Percentiles rank a stretch among this genome's conserved stretches.
These are phyloP conservation scores for Camponotus floridanus DNA, from an alignment of 1,140 invertebrate genomes.

Conservation along the genomic window DNA sequence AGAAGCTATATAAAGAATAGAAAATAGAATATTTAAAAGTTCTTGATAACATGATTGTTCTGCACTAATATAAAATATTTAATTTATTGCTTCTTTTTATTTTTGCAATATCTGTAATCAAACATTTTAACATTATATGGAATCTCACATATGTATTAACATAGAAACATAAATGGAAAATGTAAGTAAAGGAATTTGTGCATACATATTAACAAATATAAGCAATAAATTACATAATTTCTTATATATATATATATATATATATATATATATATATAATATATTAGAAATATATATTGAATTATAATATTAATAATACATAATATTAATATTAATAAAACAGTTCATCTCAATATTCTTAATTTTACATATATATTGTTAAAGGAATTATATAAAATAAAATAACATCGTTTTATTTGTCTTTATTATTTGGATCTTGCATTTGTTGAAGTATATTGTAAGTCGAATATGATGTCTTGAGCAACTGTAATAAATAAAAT, in stretches of 20 bases:
- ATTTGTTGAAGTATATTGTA: slow-evolving; percentile 27
- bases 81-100: slow-evolving; percentile 16
- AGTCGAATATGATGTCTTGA: slow-evolving; percentile 62
- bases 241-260: too few species aligned
- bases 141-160: neutral
- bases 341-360: too few species aligned
- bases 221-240: neutral
- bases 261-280: too few species aligned
- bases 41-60: neutral
- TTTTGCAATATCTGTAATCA: neutral
- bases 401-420: neutral
- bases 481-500: slow-evolving; percentile 33
- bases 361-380: neutral
- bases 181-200: neutral
- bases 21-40: neutral
- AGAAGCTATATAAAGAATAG: neutral
- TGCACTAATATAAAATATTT: neutral
- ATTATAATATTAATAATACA: too few species aligned
- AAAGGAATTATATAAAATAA: neutral
- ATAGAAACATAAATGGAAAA: neutral
- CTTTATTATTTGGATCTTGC: slow-evolving; percentile 38
- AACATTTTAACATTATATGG: neutral
- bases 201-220: neutral
- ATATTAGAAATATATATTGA: too few species aligned
- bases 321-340: too few species aligned